phyloP scores from a whole-genome alignment of 2,797 vertebrate genomes.

The Tachyglossus aculeatus region DNA sequence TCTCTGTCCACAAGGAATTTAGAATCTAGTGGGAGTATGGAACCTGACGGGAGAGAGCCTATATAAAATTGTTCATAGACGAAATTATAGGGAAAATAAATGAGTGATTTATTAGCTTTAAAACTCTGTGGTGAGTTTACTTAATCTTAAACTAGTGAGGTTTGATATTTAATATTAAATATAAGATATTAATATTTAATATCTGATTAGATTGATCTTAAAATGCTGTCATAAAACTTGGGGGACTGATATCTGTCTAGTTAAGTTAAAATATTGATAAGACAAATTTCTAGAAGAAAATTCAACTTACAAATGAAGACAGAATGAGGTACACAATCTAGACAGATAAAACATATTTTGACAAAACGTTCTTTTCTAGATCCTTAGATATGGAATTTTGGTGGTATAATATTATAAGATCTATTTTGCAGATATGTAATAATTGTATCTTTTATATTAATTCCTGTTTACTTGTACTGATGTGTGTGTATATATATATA shows the following conservation, averaged over 20 bases:
- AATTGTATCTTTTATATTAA: slow-evolving; percentile 1
- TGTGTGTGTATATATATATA: background rate
- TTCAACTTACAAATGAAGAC: slow-evolving; percentile 38
- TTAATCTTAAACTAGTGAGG: slow-evolving; percentile 63
- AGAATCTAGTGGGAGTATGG: too few species aligned
- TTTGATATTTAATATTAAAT: slow-evolving; percentile 57
- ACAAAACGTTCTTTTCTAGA: too few species aligned
- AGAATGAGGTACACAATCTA: slow-evolving; percentile 47
- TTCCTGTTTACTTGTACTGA: background rate
- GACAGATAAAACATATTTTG: slow-evolving; percentile 52
- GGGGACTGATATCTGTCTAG: slow-evolving; percentile 51
- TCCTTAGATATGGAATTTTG: too few species aligned
- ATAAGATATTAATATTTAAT: slow-evolving; percentile 56
- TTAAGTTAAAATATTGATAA: slow-evolving; percentile 71
- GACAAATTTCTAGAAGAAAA: slow-evolving; percentile 50
- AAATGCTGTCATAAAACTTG: slow-evolving; percentile 59
- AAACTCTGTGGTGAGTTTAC: slow-evolving; percentile 64
- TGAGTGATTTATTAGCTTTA: slow-evolving; percentile 64
- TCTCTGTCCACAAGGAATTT: too few species aligned
- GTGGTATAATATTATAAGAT: too few species aligned
- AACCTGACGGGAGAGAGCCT: too few species aligned
- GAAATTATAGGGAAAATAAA: slow-evolving; percentile 62
- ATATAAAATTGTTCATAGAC: background rate
- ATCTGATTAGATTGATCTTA: slow-evolving; percentile 66
- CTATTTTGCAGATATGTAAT: too few species aligned